Evolutionary conservation across 2,888 invertebrate species (phyloP), one percentile per base, ranked within the genome.

Genomic region (Ditylenchus weischeri): DNA sequence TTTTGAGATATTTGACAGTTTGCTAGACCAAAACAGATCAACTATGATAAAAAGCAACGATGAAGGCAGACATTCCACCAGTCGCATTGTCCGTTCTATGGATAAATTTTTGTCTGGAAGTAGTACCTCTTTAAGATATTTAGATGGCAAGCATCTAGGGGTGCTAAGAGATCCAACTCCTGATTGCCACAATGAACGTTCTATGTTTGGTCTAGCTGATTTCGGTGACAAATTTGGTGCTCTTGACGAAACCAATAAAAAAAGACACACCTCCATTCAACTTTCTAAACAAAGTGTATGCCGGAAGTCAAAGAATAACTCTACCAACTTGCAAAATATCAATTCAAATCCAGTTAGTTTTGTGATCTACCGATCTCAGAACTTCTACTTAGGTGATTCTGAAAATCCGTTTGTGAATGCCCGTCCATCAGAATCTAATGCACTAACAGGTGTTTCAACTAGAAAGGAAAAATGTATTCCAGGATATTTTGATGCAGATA

Each of bases 21-120:
- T 50, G 21, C 21, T 50, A 21, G 50, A 21, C 50, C 50, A 50
- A 50, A 50, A 50, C 21, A 21, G 18, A 19, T 50, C 50, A 21
- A 50, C 50, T 21, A 50, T 50, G 50, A 50, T 50, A 18, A 21
- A 50, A 21, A 50, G 50, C 21, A 50, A 50, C 21, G 50, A 50
- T 21, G 3, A 50, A 50, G 50, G 50, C 2, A 18, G 50, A 50
- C 50, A 19, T 50, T 50, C 50, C 5, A 50, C 50, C 18, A 21
- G 29, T 2, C 29, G 29, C 29, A 29, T 29, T 29, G 5, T 29
- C 29, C 29, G 2, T 29, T 2, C 29, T 29, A 29, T 29, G 29
- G 29, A 29, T 5, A 29, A 29, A 29, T 29, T 29, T 5, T 5
- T 29, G 29, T 29, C 29, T 29, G 29, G 29, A 29, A 29, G 29